phyloP scores from a whole-genome alignment of 2,797 vertebrate genomes.

The Lagodon rhomboides region DNA sequence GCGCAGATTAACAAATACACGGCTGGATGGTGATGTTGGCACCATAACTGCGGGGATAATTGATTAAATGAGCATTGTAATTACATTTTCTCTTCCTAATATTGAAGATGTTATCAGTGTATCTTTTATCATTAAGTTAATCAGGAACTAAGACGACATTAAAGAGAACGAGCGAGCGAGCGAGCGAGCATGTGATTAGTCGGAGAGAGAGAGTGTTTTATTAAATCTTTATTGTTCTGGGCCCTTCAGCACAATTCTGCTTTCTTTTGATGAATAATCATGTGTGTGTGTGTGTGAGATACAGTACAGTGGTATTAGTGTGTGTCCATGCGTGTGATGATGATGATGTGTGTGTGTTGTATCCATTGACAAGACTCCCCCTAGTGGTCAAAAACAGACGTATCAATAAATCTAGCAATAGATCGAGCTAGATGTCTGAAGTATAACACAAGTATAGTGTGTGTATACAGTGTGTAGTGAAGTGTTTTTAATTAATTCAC shows the following conservation, averaged over 20 bases:
- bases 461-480: no score
- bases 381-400: constrained; percentile 6
- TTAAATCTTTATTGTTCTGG: constrained; percentile 26
- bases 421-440: no score
- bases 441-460: no score
- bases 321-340: not conserved
- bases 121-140: constrained; percentile 72
- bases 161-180: constrained; percentile 63
- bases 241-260: constrained; percentile 16
- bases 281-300: not conserved
- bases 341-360: not conserved
- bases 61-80: constrained; percentile 71
- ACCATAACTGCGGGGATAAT: constrained; percentile 59
- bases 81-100: constrained; percentile 70
- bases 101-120: constrained; percentile 69
- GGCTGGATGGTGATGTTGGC: constrained; percentile 56
- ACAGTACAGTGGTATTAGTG: not conserved
- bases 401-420: not conserved
- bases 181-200: constrained; percentile 45
- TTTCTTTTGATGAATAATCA: constrained; percentile 21
- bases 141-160: constrained; percentile 60
- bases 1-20: constrained; percentile 53
- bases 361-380: not conserved
- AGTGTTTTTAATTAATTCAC: no score
- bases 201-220: constrained; percentile 8